Conservation (phyloP, 2,888 invertebrate species). For the Leptinotarsa tumamoca region DNA sequence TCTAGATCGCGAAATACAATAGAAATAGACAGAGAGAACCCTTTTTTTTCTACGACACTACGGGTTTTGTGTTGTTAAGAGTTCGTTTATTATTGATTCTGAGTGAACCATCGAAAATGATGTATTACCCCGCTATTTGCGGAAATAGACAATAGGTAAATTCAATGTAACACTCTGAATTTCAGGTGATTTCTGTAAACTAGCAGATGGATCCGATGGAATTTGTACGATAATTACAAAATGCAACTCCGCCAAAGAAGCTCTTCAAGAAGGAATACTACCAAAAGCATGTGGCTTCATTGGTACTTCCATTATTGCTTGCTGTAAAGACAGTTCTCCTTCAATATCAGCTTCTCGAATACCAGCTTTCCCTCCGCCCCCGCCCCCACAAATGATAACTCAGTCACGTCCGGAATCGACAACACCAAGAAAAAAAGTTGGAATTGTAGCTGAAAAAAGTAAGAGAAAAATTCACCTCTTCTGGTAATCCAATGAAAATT, state of each 20-base stretch:
- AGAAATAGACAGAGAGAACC: no score
- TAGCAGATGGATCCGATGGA: not conserved
- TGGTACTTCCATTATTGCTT: not conserved
- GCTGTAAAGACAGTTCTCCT: not conserved
- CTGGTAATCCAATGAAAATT: no score
- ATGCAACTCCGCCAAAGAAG: conserved; percentile 1
- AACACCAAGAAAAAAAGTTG: no score
- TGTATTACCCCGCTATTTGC: no score
- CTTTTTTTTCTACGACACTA: no score
- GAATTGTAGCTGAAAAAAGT: no score
- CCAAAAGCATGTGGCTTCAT: not conserved
- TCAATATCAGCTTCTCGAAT: not conserved
- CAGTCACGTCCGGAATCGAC: not conserved
- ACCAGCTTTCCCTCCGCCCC: not conserved
- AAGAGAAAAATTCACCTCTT: no score
- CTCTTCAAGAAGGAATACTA: not conserved
- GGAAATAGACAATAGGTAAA: no score
- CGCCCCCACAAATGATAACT: not conserved
- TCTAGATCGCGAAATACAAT: no score
- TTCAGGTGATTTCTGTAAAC: conserved; percentile 5
- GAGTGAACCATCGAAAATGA: no score
- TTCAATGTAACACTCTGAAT: not conserved
- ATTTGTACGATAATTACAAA: not conserved
- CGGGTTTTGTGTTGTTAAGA: no score
- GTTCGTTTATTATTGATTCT: no score